A percentile compares a stretch with the other conserved stretches of the same genome.
phyloP scores from a whole-genome alignment of 1,140 invertebrate species.

The Hyphantria cunea region DNA sequence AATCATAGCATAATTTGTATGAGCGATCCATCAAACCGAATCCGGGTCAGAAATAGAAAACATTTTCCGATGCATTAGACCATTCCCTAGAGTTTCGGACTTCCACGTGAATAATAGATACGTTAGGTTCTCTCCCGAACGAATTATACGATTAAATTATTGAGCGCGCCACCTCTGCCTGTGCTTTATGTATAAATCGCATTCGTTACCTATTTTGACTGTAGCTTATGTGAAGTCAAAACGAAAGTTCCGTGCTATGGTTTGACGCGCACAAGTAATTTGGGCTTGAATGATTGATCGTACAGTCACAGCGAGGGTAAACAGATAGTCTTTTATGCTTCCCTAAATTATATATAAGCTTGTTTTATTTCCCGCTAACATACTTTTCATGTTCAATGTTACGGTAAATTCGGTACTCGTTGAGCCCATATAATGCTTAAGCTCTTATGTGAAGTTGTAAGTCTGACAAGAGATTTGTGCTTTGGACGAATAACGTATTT shows the following conservation, averaged over 20 bases:
- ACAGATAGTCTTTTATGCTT: constrained; percentile 20
- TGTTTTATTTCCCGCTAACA: constrained; percentile 2
- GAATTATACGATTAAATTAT: constrained; percentile 62
- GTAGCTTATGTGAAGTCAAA: constrained; percentile 22
- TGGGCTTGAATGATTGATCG: constrained; percentile 25
- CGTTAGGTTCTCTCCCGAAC: constrained; percentile 40
- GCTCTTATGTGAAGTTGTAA: neutral
- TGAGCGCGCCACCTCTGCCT: constrained; percentile 45
- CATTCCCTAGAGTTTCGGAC: constrained; percentile 35
- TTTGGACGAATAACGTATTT: neutral
- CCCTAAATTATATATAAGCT: constrained; percentile 14
- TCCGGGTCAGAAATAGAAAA: constrained; percentile 33
- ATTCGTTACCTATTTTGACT: constrained; percentile 35
- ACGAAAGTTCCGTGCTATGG: constrained; percentile 3
- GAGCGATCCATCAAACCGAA: constrained; percentile 23
- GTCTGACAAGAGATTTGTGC: neutral
- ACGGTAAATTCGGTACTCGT: neutral
- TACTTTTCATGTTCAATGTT: constrained; percentile 8
- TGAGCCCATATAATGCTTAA: neutral
- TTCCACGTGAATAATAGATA: constrained; percentile 53
- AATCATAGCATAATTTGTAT: constrained; percentile 25
- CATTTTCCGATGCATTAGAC: constrained; percentile 42
- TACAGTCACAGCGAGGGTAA: constrained; percentile 14
- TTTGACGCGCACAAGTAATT: constrained; percentile 25
- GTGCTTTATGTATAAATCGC: constrained; percentile 47